Conservation (phyloP, 1,140 invertebrate species). For the Neodiprion pinetum region DNA sequence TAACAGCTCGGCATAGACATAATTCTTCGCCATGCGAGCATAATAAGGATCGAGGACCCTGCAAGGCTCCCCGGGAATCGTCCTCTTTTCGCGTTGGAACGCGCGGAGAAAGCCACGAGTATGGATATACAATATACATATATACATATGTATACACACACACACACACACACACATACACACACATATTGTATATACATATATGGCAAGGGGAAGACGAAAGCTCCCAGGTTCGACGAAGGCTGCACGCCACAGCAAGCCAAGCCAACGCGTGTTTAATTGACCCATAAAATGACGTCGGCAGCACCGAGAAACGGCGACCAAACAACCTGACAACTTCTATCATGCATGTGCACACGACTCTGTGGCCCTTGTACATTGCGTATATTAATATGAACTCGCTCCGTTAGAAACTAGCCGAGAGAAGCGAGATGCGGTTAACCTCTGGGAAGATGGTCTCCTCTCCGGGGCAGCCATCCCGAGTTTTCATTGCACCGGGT, state of each 20-base stretch:
- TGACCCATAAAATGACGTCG: background rate
- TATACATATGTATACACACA: no score
- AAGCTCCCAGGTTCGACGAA: conserved; percentile 42
- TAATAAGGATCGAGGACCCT: conserved; percentile 14
- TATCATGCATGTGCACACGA: no score
- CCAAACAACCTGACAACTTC: no score
- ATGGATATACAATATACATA: no score
- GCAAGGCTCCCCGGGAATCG: background rate
- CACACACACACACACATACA: no score
- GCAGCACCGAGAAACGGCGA: no score
- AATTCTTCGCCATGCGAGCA: conserved; percentile 28
- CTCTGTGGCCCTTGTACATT: no score
- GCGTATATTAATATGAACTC: background rate
- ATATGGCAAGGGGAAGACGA: no score
- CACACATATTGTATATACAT: no score
- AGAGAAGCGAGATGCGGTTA: background rate
- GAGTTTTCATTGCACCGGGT: background rate
- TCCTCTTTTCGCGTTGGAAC: no score
- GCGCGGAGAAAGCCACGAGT: no score
- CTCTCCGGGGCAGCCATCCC: background rate
- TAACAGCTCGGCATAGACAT: no score
- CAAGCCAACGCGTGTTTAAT: background rate
- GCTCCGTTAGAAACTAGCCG: conserved; percentile 1
- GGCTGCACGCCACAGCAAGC: background rate
- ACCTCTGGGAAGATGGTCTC: background rate